These are phyloP conservation scores for Gavia stellata DNA, from an alignment of 2,113 vertebrate species.

Conservation along the genomic window DNA sequence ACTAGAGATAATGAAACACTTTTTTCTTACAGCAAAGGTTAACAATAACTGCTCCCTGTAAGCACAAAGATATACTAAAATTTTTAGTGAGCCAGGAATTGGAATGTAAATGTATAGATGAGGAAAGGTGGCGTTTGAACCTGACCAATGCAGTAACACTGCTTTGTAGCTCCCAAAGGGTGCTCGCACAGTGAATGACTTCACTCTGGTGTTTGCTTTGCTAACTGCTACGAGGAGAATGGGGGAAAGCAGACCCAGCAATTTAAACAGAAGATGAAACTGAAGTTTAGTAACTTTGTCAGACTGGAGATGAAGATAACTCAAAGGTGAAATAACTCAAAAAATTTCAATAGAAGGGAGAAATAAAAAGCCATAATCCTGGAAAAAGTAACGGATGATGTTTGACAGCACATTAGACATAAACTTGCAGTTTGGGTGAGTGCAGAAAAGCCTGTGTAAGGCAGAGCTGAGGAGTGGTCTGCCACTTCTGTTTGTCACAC, in stretches of 20 bases:
- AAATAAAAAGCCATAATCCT: neutral
- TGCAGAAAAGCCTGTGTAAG: neutral
- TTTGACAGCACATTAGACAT: accelerated
- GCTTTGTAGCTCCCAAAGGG: neutral
- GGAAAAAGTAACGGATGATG: neutral
- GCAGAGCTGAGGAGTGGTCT: neutral
- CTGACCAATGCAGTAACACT: accelerated
- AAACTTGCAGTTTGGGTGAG: neutral
- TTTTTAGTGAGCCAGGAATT: neutral
- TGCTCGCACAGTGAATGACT: accelerated
- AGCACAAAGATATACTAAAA: neutral
- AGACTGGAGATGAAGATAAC: neutral
- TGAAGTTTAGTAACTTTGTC: neutral
- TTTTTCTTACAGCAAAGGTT: neutral
- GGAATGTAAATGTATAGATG: too few species aligned
- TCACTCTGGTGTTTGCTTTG: neutral
- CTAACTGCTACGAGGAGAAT: accelerated
- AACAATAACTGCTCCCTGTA: neutral
- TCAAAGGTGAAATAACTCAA: neutral
- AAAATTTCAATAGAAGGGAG: neutral
- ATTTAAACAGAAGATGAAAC: neutral
- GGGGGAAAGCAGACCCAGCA: neutral
- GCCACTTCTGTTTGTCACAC: neutral
- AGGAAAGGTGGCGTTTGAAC: neutral
- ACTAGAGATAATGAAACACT: too few species aligned